Evolutionary conservation across 53 echinoderm and acorn worm species (phyloP).

Genomic region (Stichopus horrens): DNA sequence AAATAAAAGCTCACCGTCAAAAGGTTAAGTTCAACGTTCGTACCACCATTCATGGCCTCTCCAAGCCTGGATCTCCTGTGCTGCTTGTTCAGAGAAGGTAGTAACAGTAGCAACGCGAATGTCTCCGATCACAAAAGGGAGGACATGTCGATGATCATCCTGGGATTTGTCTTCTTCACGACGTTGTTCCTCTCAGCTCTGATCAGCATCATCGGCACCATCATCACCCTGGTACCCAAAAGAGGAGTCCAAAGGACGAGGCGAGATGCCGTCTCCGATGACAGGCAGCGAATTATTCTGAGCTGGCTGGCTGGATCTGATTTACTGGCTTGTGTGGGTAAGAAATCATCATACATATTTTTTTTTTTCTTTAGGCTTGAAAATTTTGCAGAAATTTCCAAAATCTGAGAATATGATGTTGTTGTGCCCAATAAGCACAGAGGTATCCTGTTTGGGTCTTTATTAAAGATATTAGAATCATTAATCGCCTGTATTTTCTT

Average conservation of each 20-base stretch:
- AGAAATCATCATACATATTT: slow-evolving; percentile 1
- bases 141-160: neutral
- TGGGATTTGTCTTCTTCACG: slow-evolving; percentile 52
- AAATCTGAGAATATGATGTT: too few species aligned
- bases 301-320: slow-evolving; percentile 87
- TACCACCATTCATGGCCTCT: slow-evolving; percentile 63
- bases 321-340: slow-evolving; percentile 88
- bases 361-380: neutral
- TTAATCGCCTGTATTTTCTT: too few species aligned
- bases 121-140: neutral
- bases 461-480: too few species aligned
- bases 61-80: slow-evolving; percentile 82
- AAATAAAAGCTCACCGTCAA: too few species aligned
- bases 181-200: slow-evolving; percentile 56
- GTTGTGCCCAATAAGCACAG: too few species aligned
- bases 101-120: neutral
- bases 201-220: slow-evolving; percentile 74
- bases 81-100: slow-evolving; percentile 48
- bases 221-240: slow-evolving; percentile 72
- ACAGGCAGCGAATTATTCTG: slow-evolving; percentile 75
- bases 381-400: too few species aligned
- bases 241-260: slow-evolving; percentile 43
- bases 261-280: slow-evolving; percentile 53
- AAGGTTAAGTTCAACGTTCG: too few species aligned
- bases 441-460: too few species aligned